Percentiles rank a stretch among this genome's conserved stretches.
Evolutionary conservation across 2,113 vertebrate species (phyloP).

Genomic region (Uria lomvia): DNA sequence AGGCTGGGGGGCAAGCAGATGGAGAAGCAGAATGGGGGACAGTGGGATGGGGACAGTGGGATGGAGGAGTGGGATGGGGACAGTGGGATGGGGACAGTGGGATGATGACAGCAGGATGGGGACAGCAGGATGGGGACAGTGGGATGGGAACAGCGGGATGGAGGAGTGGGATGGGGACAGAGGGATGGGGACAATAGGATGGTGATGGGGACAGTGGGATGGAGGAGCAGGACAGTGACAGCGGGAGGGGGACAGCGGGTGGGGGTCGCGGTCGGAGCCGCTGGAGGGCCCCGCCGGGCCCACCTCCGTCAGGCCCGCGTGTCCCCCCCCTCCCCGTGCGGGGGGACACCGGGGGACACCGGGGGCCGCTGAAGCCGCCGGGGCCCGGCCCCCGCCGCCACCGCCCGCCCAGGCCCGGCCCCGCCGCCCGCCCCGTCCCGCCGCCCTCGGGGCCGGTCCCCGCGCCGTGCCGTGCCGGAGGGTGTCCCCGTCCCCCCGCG

Average conservation of each 20-base stretch:
- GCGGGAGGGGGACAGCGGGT: not conserved
- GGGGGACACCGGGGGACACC: not conserved
- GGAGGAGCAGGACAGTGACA: not conserved
- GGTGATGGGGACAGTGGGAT: not conserved
- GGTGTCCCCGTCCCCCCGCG: not conserved
- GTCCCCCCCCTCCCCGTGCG: not conserved
- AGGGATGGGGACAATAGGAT: too few species aligned
- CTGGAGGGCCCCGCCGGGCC: not conserved
- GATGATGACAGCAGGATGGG: too few species aligned
- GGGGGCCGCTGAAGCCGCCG: too few species aligned
- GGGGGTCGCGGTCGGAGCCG: not conserved
- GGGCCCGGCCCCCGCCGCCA: not conserved
- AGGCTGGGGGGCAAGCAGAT: not conserved
- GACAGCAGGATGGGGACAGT: not conserved
- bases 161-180: not conserved
- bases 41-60: too few species aligned
- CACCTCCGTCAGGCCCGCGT: not conserved
- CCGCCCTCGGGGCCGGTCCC: not conserved
- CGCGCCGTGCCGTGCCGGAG: not conserved
- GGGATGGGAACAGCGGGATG: not conserved
- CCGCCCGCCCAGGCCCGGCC: not conserved
- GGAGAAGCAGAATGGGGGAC: not conserved
- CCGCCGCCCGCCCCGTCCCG: not conserved
- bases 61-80: too few species aligned
- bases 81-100: not conserved